phyloP scores from a whole-genome alignment of 1,140 invertebrate genomes.

The Alviniconcha marisindica region DNA sequence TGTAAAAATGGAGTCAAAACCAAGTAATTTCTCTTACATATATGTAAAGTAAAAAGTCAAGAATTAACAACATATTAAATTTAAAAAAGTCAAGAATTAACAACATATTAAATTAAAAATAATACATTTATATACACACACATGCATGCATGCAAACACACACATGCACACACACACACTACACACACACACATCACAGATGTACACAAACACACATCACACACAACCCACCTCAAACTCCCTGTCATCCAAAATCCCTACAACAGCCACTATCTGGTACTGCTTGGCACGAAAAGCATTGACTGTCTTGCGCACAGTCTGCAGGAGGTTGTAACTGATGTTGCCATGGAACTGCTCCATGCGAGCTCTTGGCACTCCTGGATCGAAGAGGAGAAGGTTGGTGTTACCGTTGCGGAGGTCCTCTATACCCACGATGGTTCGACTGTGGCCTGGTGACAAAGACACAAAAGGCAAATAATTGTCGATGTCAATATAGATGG shows the following conservation, averaged over 20 bases:
- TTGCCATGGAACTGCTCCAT: constrained; percentile 82
- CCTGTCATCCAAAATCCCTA: constrained; percentile 84
- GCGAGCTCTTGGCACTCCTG: constrained; percentile 88
- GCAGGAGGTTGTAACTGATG: constrained; percentile 80
- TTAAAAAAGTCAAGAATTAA: not conserved
- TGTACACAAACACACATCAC: not conserved
- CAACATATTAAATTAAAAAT: not conserved
- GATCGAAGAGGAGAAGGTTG: constrained; percentile 89
- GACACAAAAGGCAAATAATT: no score
- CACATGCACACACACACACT: not conserved
- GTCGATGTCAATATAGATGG: no score
- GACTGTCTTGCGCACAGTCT: constrained; percentile 85
- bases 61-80: not conserved
- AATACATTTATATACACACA: not conserved
- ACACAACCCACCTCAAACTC: constrained; percentile 74
- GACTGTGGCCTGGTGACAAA: constrained; percentile 85
- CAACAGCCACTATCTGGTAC: constrained; percentile 90
- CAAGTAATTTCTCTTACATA: no score
- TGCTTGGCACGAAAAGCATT: constrained; percentile 86
- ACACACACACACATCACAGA: constrained; percentile 2
- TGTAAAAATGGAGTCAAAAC: no score
- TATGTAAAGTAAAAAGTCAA: no score
- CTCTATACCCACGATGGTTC: constrained; percentile 92
- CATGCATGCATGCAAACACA: not conserved
- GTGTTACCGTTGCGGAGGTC: constrained; percentile 82